Conservation (phyloP, 2,113 vertebrate species). For the Myodes glareolus region DNA sequence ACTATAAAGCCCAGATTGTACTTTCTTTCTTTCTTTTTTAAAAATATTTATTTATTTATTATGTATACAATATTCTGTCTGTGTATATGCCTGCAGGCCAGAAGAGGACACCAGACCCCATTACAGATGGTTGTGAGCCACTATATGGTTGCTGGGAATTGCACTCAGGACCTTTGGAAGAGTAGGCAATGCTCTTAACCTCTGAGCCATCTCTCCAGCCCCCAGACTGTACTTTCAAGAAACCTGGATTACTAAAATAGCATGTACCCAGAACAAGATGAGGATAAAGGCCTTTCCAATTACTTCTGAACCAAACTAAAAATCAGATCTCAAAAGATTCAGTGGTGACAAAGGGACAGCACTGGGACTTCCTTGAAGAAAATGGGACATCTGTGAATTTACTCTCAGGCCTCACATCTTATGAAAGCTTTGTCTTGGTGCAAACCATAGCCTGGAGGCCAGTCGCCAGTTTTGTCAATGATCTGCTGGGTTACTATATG, state of each 20-base stretch:
- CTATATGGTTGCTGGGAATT: too few species aligned
- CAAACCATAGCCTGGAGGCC: not conserved
- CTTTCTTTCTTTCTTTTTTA: too few species aligned
- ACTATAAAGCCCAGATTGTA: not conserved
- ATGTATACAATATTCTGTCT: too few species aligned
- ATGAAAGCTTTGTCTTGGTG: conserved; percentile 21
- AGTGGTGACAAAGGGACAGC: not conserved
- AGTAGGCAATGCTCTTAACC: too few species aligned
- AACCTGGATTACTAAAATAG: not conserved
- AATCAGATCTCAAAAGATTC: conserved; percentile 41
- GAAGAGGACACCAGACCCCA: too few species aligned
- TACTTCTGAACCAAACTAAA: conserved; percentile 16
- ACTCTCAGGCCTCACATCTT: conserved; percentile 52
- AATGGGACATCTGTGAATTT: conserved; percentile 37
- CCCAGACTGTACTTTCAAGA: not conserved
- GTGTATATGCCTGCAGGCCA: too few species aligned
- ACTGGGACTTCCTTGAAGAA: not conserved
- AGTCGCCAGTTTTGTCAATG: conserved; percentile 31
- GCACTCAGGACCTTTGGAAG: too few species aligned
- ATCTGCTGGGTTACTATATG: conserved; percentile 33
- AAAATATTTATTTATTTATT: too few species aligned
- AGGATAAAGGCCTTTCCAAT: not conserved
- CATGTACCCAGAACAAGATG: not conserved
- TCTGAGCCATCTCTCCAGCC: too few species aligned
- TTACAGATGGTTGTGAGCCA: too few species aligned